Evolutionary conservation across 2,113 vertebrate species (phyloP).

Genomic region (Thryonomys swinderianus): DNA sequence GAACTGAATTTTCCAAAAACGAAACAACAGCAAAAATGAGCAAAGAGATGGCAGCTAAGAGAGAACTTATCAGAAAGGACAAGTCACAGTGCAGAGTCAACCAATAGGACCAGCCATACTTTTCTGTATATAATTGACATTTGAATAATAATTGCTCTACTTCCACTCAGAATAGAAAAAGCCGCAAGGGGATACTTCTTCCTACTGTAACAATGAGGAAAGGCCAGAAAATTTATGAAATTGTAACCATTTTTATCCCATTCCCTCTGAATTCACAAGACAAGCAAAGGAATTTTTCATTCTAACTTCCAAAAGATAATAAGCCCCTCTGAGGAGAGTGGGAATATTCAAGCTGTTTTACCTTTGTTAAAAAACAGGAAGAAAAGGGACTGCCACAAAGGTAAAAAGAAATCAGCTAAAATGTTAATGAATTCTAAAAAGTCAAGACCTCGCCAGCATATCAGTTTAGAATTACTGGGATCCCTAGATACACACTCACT

Average conservation of each 20-base stretch:
- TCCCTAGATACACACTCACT: neutral
- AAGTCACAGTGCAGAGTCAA: neutral
- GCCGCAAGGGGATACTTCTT: neutral
- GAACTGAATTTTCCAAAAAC: neutral
- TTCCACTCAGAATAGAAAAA: neutral
- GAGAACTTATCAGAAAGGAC: neutral
- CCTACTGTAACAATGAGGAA: neutral
- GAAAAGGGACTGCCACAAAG: neutral
- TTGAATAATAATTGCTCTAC: neutral
- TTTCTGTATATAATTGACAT: neutral
- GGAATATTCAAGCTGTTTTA: neutral
- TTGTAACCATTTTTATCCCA: neutral
- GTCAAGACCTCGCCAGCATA: neutral
- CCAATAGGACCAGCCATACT: neutral
- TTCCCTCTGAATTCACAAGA: neutral
- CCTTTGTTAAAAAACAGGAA: neutral
- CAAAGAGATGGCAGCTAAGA: neutral
- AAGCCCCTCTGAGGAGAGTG: neutral
- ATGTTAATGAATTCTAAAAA: neutral
- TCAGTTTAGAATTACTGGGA: neutral
- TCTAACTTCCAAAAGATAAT: neutral
- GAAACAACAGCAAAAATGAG: neutral
- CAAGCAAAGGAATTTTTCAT: neutral
- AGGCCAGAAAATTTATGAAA: constrained; percentile 43
- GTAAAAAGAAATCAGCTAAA: constrained; percentile 21